A percentile compares a stretch with the other conserved stretches of the same genome.
These are phyloP conservation scores for Petrophora chlorosata DNA, from an alignment of 2,888 invertebrate genomes.

Conservation along the genomic window DNA sequence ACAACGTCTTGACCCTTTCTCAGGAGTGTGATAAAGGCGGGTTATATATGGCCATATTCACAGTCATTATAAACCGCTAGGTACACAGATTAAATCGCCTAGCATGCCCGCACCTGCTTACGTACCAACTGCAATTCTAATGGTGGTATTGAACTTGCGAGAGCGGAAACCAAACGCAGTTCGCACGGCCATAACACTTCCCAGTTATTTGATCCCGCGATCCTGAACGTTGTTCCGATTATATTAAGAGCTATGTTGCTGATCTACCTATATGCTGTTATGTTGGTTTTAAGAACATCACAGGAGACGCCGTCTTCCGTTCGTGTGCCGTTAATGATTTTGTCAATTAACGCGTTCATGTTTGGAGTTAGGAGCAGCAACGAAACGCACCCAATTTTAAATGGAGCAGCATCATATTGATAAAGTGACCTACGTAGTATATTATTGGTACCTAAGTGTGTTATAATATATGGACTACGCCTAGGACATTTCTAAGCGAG, in stretches of 20 bases:
- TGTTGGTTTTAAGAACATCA: too few relatives aligned
- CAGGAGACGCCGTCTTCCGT: slow-evolving; percentile 54
- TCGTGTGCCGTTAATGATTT: slow-evolving; percentile 64
- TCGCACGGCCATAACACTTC: slow-evolving; percentile 53
- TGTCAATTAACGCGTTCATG: slow-evolving; percentile 57
- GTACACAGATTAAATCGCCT: slow-evolving; percentile 46
- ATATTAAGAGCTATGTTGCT: slow-evolving; percentile 11
- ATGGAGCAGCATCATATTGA: too few relatives aligned
- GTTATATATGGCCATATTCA: neutral
- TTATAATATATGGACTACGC: too few relatives aligned
- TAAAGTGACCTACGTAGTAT: neutral
- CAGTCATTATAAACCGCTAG: slow-evolving; percentile 29
- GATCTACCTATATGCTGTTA: too few relatives aligned
- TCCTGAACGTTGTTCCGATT: slow-evolving; percentile 5
- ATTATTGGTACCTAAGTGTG: too few relatives aligned
- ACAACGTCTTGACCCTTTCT: too few relatives aligned
- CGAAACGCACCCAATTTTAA: too few relatives aligned
- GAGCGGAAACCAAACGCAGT: slow-evolving; percentile 64
- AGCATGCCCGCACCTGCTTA: slow-evolving; percentile 43
- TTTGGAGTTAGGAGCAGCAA: slow-evolving; percentile 21
- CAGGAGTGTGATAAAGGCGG: neutral
- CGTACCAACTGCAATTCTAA: slow-evolving; percentile 54
- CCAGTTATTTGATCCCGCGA: slow-evolving; percentile 20
- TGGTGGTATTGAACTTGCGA: slow-evolving; percentile 64
- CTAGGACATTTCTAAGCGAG: slow-evolving; percentile 20